A percentile compares a stretch with the other conserved stretches of the same genome.
Evolutionary conservation across 35 echinoderm and acorn worm species (phyloP).

Genomic region (Ptychodera flava): DNA sequence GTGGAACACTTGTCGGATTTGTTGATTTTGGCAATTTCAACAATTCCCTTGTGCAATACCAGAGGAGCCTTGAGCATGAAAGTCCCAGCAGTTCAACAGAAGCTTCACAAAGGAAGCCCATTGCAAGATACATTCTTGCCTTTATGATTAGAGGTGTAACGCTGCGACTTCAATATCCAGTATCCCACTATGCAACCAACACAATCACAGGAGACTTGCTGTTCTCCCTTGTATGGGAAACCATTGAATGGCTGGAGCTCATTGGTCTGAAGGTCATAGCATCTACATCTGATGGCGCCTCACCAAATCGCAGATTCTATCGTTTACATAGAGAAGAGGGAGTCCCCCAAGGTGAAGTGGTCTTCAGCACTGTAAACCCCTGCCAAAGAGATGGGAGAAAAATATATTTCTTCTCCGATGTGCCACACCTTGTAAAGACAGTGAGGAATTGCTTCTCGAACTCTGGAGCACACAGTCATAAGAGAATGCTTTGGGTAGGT

Average conservation of each 20-base stretch:
- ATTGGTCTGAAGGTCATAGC: constrained; percentile 1
- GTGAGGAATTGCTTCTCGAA: constrained; percentile 7
- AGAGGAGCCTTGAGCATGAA: too few relatives aligned
- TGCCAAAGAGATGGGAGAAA: not conserved
- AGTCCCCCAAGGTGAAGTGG: too few relatives aligned
- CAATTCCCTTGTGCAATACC: not conserved
- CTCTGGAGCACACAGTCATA: not conserved
- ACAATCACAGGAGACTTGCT: constrained; percentile 17
- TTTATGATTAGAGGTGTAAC: constrained; percentile 17
- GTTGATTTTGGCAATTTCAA: constrained; percentile 1
- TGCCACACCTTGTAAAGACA: constrained; percentile 16
- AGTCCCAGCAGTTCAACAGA: too few relatives aligned
- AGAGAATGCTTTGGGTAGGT: constrained; percentile 9
- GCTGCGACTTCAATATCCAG: not conserved
- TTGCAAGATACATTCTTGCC: constrained; percentile 7
- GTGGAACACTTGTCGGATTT: not conserved
- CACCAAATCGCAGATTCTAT: constrained; percentile 14
- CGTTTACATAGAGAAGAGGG: constrained; percentile 16
- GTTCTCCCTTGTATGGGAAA: constrained; percentile 15
- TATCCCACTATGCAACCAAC: constrained; percentile 19
- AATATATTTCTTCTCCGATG: constrained; percentile 28
- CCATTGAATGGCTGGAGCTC: not conserved
- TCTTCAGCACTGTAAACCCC: not conserved
- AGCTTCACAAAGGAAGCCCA: not conserved
- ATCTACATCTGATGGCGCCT: constrained; percentile 16